Conservation (phyloP, 1,140 invertebrate species). For the Drosophila novamexicana region DNA sequence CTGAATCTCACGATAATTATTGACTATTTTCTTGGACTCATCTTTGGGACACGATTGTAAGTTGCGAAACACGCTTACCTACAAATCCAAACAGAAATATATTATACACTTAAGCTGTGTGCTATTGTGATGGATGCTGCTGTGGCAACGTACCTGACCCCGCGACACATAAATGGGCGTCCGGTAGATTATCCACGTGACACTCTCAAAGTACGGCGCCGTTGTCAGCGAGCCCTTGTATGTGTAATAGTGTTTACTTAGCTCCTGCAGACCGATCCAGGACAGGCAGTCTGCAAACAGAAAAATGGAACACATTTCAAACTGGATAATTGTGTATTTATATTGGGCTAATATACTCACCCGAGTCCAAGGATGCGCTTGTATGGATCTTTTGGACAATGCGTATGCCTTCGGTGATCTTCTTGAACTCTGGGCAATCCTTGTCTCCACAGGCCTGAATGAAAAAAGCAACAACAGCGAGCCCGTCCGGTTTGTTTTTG, state of each 20-base stretch:
- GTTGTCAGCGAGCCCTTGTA: slow-evolving; percentile 89
- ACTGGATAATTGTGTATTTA: not conserved
- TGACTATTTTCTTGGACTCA: slow-evolving; percentile 83
- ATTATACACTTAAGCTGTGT: too few relatives aligned
- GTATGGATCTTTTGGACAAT: slow-evolving; percentile 82
- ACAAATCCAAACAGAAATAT: not conserved
- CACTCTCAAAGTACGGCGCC: slow-evolving; percentile 89
- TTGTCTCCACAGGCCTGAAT: slow-evolving; percentile 86
- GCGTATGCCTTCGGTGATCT: slow-evolving; percentile 82
- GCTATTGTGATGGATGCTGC: not conserved
- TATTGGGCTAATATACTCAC: slow-evolving; percentile 42
- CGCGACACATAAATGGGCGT: slow-evolving; percentile 89
- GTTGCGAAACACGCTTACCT: slow-evolving; percentile 83
- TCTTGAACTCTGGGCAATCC: slow-evolving; percentile 83
- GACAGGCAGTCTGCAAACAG: slow-evolving; percentile 72
- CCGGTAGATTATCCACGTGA: slow-evolving; percentile 91
- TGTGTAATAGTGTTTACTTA: slow-evolving; percentile 84
- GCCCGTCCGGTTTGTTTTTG: slow-evolving; percentile 89
- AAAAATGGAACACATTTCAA: not conserved
- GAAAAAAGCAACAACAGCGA: slow-evolving; percentile 91
- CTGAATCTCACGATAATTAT: slow-evolving; percentile 83
- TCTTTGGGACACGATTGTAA: slow-evolving; percentile 83
- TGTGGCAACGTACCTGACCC: slow-evolving; percentile 86
- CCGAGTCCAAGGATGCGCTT: slow-evolving; percentile 80
- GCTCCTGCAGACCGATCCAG: slow-evolving; percentile 83